Evolutionary conservation across 2,797 vertebrate species (phyloP).

Genomic region (Lagothrix lagotricha): DNA sequence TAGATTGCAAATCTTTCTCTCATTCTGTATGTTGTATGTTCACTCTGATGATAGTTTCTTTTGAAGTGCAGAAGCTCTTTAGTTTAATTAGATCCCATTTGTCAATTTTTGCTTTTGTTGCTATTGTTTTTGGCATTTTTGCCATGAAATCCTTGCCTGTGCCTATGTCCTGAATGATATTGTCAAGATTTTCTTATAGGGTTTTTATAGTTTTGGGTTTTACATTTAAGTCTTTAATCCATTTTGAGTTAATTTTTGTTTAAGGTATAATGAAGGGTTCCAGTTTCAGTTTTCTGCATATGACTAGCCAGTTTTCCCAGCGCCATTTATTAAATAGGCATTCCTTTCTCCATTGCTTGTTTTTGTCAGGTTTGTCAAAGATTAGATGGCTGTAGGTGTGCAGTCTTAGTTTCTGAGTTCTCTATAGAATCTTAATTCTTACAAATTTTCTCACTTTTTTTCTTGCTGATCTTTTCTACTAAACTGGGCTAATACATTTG

Average conservation of each 20-base stretch:
- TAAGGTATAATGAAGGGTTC: neutral
- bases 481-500: neutral
- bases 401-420: neutral
- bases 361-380: neutral
- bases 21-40: no score
- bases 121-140: neutral
- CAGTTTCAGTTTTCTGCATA: neutral
- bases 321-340: neutral
- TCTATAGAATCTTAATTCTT: neutral
- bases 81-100: neutral
- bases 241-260: neutral
- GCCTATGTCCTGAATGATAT: neutral
- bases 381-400: neutral
- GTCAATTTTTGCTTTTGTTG: neutral
- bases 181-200: neutral
- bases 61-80: neutral
- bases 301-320: neutral
- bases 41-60: no score
- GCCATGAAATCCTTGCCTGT: neutral
- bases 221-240: neutral
- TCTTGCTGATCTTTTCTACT: neutral
- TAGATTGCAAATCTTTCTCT: no score
- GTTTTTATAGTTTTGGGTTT: neutral
- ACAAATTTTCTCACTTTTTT: neutral
- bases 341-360: neutral